Conservation (phyloP, 1,140 invertebrate species). For the Rhagoletis pomonella region DNA sequence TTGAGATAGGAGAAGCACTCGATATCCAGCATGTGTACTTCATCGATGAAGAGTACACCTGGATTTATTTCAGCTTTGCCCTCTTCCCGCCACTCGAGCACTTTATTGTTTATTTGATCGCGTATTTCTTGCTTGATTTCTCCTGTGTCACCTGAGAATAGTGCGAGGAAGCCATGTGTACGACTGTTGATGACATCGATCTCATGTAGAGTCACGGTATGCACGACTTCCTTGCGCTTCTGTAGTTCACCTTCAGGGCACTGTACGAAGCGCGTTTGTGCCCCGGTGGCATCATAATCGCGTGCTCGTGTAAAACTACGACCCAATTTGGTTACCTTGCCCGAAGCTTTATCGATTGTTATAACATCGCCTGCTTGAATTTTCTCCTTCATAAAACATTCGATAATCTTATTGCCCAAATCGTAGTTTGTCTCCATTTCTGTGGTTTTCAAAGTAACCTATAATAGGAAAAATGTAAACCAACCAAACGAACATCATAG, state of each 20-base stretch:
- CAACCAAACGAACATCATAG: not conserved
- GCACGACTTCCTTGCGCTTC: slow-evolving; percentile 99
- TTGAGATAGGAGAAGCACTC: slow-evolving; percentile 99
- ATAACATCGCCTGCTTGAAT: slow-evolving; percentile 97
- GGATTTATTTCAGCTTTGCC: slow-evolving; percentile 99
- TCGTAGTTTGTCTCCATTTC: slow-evolving; percentile 99
- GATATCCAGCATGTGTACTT: slow-evolving; percentile 99
- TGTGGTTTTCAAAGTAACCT: slow-evolving; percentile 96
- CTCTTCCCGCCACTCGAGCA: slow-evolving; percentile 98
- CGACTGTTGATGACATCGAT: slow-evolving; percentile 98
- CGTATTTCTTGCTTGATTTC: slow-evolving; percentile 98
- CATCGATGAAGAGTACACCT: slow-evolving; percentile 94
- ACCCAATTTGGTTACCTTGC: slow-evolving; percentile 96
- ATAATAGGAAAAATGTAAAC: not conserved
- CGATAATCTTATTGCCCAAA: slow-evolving; percentile 98
- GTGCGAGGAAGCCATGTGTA: slow-evolving; percentile 96
- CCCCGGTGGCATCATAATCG: slow-evolving; percentile 97
- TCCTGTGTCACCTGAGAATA: slow-evolving; percentile 98
- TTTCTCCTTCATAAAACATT: slow-evolving; percentile 97
- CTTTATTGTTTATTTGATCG: slow-evolving; percentile 99
- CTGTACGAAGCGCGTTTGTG: slow-evolving; percentile 96
- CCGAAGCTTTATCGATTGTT: slow-evolving; percentile 98
- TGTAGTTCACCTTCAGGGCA: slow-evolving; percentile 99
- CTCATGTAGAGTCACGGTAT: slow-evolving; percentile 98
- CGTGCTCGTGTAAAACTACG: slow-evolving; percentile 95